Evolutionary conservation across 2,888 invertebrate species (phyloP).

Genomic region (Ichneumoninae sp.): DNA sequence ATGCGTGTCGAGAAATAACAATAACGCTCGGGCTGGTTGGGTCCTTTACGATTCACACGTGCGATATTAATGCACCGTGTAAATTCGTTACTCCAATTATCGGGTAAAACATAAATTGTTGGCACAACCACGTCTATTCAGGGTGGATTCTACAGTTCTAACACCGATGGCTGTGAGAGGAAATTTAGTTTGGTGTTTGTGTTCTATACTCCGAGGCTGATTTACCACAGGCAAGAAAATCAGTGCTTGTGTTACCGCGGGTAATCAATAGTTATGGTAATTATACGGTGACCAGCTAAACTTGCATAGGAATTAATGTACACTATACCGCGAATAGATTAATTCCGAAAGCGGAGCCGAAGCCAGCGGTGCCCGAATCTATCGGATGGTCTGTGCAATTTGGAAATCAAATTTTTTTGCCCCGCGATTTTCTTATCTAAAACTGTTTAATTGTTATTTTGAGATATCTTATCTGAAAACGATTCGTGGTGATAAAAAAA

Average conservation of each 20-base stretch:
- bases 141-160: conserved; percentile 15
- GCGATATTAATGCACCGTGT: conserved; percentile 52
- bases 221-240: conserved; percentile 37
- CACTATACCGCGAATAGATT: conserved; percentile 33
- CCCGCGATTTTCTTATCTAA: background rate
- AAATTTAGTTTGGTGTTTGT: conserved; percentile 7
- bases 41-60: conserved; percentile 23
- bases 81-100: conserved; percentile 68
- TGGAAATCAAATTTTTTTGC: background rate
- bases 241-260: conserved; percentile 1
- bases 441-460: background rate
- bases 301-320: conserved; percentile 19
- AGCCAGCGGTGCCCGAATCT: background rate
- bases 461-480: background rate
- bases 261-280: conserved; percentile 60
- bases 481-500: background rate
- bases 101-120: conserved; percentile 63
- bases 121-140: conserved; percentile 32
- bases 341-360: background rate
- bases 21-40: background rate
- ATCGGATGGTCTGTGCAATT: background rate
- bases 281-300: conserved; percentile 47
- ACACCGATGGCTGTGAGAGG: background rate
- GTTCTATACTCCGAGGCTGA: conserved; percentile 24
- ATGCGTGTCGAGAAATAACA: conserved; percentile 29